Conservation (phyloP, 2,113 vertebrate genomes). For the human (Homo sapiens) region GRCh38 chrX:106732001-106732500, state of each 20-base stretch:
- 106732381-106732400: constrained; percentile 36
- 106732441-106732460: neutral
- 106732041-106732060: constrained; percentile 35
- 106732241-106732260: neutral
- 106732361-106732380: constrained; percentile 26
- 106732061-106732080: neutral
- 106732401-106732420: neutral
- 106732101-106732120: constrained; percentile 28
- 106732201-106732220: neutral
- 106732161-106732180: neutral
- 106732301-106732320: constrained; percentile 13
- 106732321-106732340: constrained; percentile 37
- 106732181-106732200: neutral
- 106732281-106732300: neutral
- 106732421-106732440: constrained; percentile 30
- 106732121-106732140: neutral
- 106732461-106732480: neutral
- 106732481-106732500: neutral
- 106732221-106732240: neutral
- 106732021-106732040: neutral
- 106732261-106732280: neutral
- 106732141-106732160: neutral
- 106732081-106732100: neutral
- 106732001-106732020: neutral
- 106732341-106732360: constrained; percentile 25